Base-by-base conservation (phyloP, 2,888 invertebrate genomes). In the Camponotus fellah region DNA sequence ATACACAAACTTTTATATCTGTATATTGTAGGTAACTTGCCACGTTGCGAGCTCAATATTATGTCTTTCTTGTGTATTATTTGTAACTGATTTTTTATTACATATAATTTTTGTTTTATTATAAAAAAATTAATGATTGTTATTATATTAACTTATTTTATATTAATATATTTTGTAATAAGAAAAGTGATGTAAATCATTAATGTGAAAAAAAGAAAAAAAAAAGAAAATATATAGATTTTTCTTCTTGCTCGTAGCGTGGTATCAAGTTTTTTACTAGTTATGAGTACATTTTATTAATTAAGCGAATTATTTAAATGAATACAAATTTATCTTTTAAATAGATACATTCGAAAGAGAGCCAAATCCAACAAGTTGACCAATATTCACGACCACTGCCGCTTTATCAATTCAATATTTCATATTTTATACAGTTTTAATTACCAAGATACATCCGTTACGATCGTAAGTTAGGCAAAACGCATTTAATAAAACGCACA, bases 1-100 rank as follows among this genome's bases (percentile, higher is more conserved):
- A 79, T 4, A 64, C 53, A 75, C 74, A n/a, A 53, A 60, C 34
- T 76, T 82, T 66, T 82, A 75, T 77, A 82, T 76, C 80, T 74
- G n/a, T 80, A 74, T 77, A 77, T 77, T 49, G n/a, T 77, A 58
- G 21, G 58, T 34, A 34, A 46, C n/a, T 58, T 71, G 46, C 34
- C 17, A 49, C 46, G 34, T 58, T 79, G 72, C 60, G 58, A 71
- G 46, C n/a, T 71, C 14, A 14, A 66, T 60, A 46, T 60, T 71
- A 46, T 49, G 17, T 17, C 3, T 6, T 37, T 40, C 1, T 2
- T 32, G 0, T 40, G 14, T 66, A 37, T 9, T 49, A 75, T 75
- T 64, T 43, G 14, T 64, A 60, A 74, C 43, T 32, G 14, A 9
- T 65, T 21, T 43, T n/a, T 65, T 43, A 21, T 43, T 17, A 37